Base-by-base conservation (phyloP, 2,888 invertebrate species). In the Enchytraeus crypticus region DNA sequence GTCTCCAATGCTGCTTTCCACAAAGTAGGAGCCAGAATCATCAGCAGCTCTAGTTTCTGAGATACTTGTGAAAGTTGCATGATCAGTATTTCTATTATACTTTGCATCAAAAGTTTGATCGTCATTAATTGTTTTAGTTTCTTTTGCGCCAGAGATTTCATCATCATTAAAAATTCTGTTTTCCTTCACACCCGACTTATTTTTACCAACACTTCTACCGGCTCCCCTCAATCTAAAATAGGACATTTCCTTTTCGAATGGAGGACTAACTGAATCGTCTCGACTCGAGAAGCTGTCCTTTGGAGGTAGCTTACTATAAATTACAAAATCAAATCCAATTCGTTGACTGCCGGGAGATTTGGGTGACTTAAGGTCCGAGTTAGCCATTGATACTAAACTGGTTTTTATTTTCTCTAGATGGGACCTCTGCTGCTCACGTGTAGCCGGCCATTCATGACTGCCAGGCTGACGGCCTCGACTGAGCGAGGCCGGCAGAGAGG, bases 251-350 rank as follows among this genome's bases (percentile, higher is more conserved):
- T 64, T 62, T 30, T 66, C 66, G 5, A 46, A 64, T 2, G 74
- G 71, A 18, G 76, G 74, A 62, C 74, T 77, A 3, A 77, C 69
- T 1, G 78, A 75, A 66, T 79, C 79, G 71, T 79, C 79, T 14
- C 74, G 71, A 58, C 72, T 72, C 1, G 78, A 79, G 60, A 70
- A 77, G 62, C 75, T 77, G 61, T 73, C 72, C 51, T 70, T 71
- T 14, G 74, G 71, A 5, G 79, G 74, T 11, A 80, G 61, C 47
- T 62, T 60, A 34, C 51, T 64, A 53, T 55, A 66, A 26, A 57
- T 34, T 3, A 69, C 65, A 26, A 66, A 66, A 29, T 69, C 66
- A 53, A 64, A 63, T 21, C 60, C 60, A 14, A 54, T 63, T 14
- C 59, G 45, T 2, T 55, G 59, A 5, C 57, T 46, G 14, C 57